Percentiles rank a stretch among this genome's conserved stretches.
Evolutionary conservation across 2,888 invertebrate genomes (phyloP).

Genomic region (Incurvaria masculella): DNA sequence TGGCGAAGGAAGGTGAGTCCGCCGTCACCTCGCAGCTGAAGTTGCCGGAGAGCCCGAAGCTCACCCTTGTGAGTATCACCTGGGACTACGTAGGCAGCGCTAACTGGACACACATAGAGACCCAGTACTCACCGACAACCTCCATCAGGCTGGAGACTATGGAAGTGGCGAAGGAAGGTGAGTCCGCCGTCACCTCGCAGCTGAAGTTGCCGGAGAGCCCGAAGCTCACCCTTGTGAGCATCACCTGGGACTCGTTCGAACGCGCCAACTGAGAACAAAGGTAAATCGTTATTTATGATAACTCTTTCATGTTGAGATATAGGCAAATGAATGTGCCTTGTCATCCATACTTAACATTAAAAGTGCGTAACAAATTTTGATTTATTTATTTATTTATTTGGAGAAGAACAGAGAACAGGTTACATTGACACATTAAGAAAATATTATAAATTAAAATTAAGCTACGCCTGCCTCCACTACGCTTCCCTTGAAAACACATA

Average conservation of each 20-base stretch:
- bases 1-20: constrained; percentile 66
- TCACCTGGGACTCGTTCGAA: constrained; percentile 68
- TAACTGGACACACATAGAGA: constrained; percentile 38
- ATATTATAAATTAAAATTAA: no score
- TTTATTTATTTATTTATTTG: no score
- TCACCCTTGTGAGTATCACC: constrained; percentile 64
- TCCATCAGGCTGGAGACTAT: constrained; percentile 63
- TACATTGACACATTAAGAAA: no score
- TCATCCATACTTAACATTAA: no score
- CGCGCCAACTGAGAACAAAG: constrained; percentile 54
- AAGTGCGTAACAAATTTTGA: no score
- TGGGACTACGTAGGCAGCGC: constrained; percentile 66
- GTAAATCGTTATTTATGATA: no score
- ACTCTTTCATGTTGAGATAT: no score
- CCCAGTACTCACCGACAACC: constrained; percentile 63
- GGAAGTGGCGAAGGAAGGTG: constrained; percentile 64
- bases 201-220: constrained; percentile 67
- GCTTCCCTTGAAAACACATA: no score
- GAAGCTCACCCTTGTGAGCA: constrained; percentile 64
- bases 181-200: constrained; percentile 69
- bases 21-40: constrained; percentile 71
- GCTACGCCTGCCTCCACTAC: no score
- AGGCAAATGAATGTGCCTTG: no score
- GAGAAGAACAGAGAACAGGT: no score
- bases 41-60: constrained; percentile 65